phyloP scores from a whole-genome alignment of 2,113 vertebrate genomes.

The Aptenodytes forsteri region DNA sequence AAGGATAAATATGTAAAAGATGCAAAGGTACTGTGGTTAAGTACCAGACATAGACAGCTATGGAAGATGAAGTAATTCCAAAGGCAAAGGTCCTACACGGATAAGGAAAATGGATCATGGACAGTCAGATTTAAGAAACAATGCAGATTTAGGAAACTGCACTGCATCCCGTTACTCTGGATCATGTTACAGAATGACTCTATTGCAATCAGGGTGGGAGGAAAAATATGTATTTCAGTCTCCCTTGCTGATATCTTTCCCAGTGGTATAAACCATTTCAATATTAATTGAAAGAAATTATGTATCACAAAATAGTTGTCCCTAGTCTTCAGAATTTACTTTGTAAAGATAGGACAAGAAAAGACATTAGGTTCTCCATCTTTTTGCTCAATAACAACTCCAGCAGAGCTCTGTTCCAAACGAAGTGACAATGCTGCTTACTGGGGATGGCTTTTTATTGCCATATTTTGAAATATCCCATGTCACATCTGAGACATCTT shows the following conservation, averaged over 20 bases:
- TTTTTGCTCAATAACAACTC: not conserved
- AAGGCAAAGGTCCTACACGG: not conserved
- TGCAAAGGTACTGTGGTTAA: not conserved
- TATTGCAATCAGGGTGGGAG: not conserved
- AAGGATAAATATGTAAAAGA: not conserved
- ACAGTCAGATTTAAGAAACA: not conserved
- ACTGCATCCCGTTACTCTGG: not conserved
- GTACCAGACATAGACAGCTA: not conserved
- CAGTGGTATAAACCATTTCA: not conserved
- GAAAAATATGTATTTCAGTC: not conserved
- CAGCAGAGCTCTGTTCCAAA: not conserved
- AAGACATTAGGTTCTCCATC: not conserved
- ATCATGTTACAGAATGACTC: not conserved
- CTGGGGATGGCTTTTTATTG: not conserved
- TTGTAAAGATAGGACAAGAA: not conserved
- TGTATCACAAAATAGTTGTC: fast-evolving
- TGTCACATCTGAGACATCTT: not conserved
- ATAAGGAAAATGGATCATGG: not conserved
- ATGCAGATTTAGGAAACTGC: not conserved
- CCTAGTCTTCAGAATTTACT: not conserved
- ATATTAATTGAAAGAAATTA: not conserved
- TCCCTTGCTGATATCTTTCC: not conserved
- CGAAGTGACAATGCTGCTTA: not conserved
- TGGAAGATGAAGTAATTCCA: not conserved
- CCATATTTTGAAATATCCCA: not conserved